Conservation (phyloP, 2,888 invertebrate genomes). For the Hydraecia micacea region DNA sequence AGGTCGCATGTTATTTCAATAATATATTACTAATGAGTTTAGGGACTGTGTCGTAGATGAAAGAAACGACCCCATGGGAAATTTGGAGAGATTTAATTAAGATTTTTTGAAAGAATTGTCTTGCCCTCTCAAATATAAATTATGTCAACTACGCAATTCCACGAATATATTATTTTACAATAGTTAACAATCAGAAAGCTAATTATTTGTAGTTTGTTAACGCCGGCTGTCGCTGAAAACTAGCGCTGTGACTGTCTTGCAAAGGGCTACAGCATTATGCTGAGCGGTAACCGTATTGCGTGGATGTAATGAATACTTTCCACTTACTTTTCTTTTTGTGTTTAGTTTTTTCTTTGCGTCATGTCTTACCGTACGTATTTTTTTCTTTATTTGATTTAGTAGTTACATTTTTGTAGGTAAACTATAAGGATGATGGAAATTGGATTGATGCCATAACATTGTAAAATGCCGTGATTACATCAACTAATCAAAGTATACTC, state of each 20-base stretch:
- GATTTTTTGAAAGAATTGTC: not conserved
- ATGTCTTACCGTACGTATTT: not conserved
- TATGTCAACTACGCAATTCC: not conserved
- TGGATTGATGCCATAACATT: slow-evolving; percentile 40
- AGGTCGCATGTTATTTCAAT: slow-evolving; percentile 28
- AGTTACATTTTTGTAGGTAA: not conserved
- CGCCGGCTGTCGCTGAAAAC: not conserved
- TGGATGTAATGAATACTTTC: not conserved
- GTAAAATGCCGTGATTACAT: slow-evolving; percentile 15
- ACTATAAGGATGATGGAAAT: slow-evolving; percentile 9
- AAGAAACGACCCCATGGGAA: slow-evolving; percentile 7
- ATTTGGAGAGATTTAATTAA: not conserved
- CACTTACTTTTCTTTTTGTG: not conserved
- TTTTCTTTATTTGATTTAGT: not conserved
- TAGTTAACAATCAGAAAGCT: not conserved
- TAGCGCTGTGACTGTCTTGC: not conserved
- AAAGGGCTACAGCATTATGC: not conserved
- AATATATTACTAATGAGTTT: slow-evolving; percentile 19
- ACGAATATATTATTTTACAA: no score
- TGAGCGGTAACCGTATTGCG: not conserved
- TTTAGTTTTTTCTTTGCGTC: not conserved
- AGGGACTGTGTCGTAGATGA: not conserved
- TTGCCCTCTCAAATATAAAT: not conserved
- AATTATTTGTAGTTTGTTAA: not conserved
- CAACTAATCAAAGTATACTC: slow-evolving; percentile 12